phyloP scores from a whole-genome alignment of 2,797 vertebrate genomes.

The Semotilus atromaculatus region DNA sequence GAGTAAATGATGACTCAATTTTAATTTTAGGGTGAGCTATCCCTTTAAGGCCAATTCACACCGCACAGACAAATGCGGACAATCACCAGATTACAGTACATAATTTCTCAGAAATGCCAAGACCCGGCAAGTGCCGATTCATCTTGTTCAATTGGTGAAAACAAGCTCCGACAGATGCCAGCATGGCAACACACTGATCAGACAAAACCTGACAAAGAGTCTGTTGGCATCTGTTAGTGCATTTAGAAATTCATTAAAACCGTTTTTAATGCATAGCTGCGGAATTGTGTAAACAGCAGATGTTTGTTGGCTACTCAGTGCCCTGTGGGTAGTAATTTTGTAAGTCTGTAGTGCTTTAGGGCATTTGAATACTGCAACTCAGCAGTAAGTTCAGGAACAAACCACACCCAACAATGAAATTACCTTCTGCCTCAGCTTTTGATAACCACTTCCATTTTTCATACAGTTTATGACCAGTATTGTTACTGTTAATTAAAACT shows the following conservation, averaged over 20 bases:
- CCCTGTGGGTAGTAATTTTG: slow-evolving; percentile 13
- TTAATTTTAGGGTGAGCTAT: not conserved
- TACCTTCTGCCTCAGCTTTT: not conserved
- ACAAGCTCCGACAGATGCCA: not conserved
- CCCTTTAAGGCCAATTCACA: not conserved
- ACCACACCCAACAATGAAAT: slow-evolving; percentile 23
- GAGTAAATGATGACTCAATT: not conserved
- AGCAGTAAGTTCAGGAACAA: not conserved
- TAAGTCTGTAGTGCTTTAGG: slow-evolving; percentile 6
- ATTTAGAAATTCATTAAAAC: not conserved
- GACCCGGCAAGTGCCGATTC: not conserved
- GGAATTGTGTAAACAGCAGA: not conserved
- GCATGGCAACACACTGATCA: not conserved
- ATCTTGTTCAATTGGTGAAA: not conserved
- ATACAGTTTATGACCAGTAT: not conserved
- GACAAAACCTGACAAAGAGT: not conserved
- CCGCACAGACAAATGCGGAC: not conserved
- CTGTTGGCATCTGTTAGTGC: not conserved
- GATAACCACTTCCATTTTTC: not conserved
- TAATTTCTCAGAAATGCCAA: not conserved
- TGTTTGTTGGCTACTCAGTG: not conserved
- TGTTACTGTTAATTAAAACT: not conserved
- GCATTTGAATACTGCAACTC: not conserved
- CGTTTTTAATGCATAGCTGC: not conserved
- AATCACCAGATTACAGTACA: not conserved